Base-by-base conservation (phyloP, 2,797 vertebrate species). In the Rhodeus uyekii region DNA sequence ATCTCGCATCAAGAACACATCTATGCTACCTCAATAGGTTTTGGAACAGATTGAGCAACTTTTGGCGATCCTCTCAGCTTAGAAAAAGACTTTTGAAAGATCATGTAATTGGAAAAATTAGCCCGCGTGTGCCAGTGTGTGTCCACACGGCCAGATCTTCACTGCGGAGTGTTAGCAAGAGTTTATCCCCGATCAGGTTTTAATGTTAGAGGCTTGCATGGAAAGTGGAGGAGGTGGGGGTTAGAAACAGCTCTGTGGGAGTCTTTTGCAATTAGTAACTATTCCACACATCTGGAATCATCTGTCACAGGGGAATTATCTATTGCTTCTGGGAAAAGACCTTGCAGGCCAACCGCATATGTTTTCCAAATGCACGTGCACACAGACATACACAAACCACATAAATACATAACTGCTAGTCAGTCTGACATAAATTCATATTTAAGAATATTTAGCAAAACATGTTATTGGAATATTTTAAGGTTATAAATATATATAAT, bases 231-330 rank as follows among this genome's bases (percentile, higher is more conserved):
- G 83, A 68, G 69, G 53, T 46, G 44, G 81, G 84, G 50, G 78
- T 63, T 55, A 61, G 74, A 69, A 80, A 79, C 58, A 68, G 78
- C 86, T 87, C 80, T 60, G 80, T 84, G 83, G 86, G 87, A 87
- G 87, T 84, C 82, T 86, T 86, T 87, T 80, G 76, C 82, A 87
- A 89, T 89, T 87, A 87, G 85, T 84, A 75, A 79, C 58, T 81
- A 78, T 83, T 89, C 80, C 84, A 86, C 84, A 88, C 87, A 89
- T 87, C 86, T 89, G 87, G 87, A 88, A 87, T 83, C 83, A 80
- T 87, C 85, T 67, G 76, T 84, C 80, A 67, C 81, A 53, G n/a
- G 78, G 83, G 81, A 83, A 86, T 84, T 82, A 87, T 87, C 85
- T 86, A 77, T 53, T 82, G 82, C 85, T 85, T 83, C 83, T 83